Base-by-base conservation (phyloP, 2,888 invertebrate species). In the Zaprionus lineosus region DNA sequence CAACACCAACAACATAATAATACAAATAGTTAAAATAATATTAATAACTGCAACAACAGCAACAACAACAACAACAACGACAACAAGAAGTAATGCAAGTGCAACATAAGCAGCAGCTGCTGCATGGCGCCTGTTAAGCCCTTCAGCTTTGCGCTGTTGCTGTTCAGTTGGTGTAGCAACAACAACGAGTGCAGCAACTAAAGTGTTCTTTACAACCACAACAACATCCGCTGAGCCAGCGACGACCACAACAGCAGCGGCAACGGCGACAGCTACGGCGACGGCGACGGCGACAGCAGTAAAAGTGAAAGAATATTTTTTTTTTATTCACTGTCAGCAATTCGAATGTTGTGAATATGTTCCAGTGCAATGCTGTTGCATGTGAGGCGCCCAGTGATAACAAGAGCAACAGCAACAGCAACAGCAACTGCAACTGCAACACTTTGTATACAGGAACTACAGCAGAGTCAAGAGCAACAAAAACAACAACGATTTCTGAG, bases 341-440 rank as follows among this genome's bases (percentile, higher is more conserved):
- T 44, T 37, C 39, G 15, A 16, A 39, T 52, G 52, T 53, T 60
- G 68, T 68, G 58, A 69, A 65, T 70, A 78, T 78, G 78, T 83
- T 74, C 81, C 81, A 76, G 52, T 67, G 62, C 73, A 78, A 79
- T 79, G 83, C 55, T 73, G 79, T 78, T 70, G 73, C 61, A 66
- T 43, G 40, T 48, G 36, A 50, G 73, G 69, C 63, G 62, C 62
- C 64, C 69, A 78, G 68, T 75, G 65, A 68, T 61, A 66, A 52
- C 15, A 64, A 44, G 57, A 72, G 33, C 53, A 71, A 24, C 51
- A 72, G 16, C 51, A 50, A 33, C 59, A 61, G 11, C 31, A 55
- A 37, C 44, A 67, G 28, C 66, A 71, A 9, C 43, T 55, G 12
- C 31, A 67, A 18, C 29, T 40, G 14, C 47, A 43, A 6, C 46